Conservation (phyloP, 30 jellyfish, hydroid and myxozoan species). For the Aurelia sp. region DNA sequence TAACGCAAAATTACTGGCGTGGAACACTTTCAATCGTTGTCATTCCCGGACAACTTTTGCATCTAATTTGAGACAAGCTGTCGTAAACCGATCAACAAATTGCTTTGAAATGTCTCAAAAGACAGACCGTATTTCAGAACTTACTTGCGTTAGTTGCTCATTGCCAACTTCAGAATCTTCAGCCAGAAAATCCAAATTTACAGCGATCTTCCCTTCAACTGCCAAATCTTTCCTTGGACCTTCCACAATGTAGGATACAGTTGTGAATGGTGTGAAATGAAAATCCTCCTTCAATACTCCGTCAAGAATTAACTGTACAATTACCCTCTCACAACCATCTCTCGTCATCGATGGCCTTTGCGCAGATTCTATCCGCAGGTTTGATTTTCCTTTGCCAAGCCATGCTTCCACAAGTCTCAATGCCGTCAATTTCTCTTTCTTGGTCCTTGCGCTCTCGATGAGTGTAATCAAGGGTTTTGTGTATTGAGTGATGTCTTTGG, state of each 20-base stretch:
- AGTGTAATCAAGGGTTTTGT: conserved; percentile 42
- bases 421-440: conserved; percentile 83
- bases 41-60: no score
- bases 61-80: no score
- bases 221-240: conserved; percentile 72
- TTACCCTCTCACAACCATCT: conserved; percentile 63
- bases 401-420: conserved; percentile 76
- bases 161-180: not conserved
- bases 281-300: conserved; percentile 81
- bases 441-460: conserved; percentile 60
- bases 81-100: no score
- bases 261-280: conserved; percentile 89
- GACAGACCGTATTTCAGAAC: not conserved
- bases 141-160: no score
- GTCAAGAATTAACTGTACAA: conserved; percentile 65
- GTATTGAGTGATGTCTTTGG: conserved; percentile 45
- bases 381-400: conserved; percentile 81
- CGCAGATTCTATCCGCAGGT: conserved; percentile 42
- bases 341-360: conserved; percentile 10
- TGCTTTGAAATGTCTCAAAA: not conserved
- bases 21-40: no score
- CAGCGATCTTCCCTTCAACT: conserved; percentile 36
- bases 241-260: conserved; percentile 71
- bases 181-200: conserved; percentile 7
- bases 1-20: no score